Evolutionary conservation across 2,113 vertebrate genomes (phyloP).

Genomic region (Accipiter cooperii): DNA sequence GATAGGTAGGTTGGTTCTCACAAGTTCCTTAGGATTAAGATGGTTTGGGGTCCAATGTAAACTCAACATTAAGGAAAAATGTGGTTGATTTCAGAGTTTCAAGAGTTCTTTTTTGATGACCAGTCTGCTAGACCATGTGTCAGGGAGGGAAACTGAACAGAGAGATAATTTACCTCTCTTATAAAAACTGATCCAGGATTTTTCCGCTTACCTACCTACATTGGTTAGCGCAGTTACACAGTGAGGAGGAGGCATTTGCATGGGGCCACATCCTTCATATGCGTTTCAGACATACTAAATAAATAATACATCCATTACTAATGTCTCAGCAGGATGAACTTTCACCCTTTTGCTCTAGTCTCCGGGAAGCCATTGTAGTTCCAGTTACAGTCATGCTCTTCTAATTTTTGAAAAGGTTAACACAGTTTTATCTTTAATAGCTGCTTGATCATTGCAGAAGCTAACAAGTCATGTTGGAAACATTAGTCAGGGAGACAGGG

Average conservation of each 20-base stretch:
- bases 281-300: constrained; percentile 41
- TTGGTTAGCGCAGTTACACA: not conserved
- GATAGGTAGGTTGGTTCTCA: not conserved
- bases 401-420: constrained; percentile 74
- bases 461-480: constrained; percentile 68
- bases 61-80: not conserved
- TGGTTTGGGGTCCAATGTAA: not conserved
- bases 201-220: not conserved
- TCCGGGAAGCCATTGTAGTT: constrained; percentile 52
- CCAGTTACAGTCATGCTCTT: constrained; percentile 54
- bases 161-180: not conserved
- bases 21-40: not conserved
- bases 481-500: constrained; percentile 63
- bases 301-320: constrained; percentile 62
- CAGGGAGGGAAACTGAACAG: not conserved
- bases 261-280: constrained; percentile 35
- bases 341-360: constrained; percentile 45
- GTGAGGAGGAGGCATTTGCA: constrained; percentile 4
- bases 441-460: constrained; percentile 68
- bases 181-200: not conserved
- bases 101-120: not conserved
- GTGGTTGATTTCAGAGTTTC: not conserved
- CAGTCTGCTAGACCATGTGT: not conserved
- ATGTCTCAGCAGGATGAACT: constrained; percentile 45
- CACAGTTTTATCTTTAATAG: constrained; percentile 68